Evolutionary conservation across 2,888 invertebrate species (phyloP), one percentile per base, ranked within the genome.

Genomic region (Auanema freiburgensis): DNA sequence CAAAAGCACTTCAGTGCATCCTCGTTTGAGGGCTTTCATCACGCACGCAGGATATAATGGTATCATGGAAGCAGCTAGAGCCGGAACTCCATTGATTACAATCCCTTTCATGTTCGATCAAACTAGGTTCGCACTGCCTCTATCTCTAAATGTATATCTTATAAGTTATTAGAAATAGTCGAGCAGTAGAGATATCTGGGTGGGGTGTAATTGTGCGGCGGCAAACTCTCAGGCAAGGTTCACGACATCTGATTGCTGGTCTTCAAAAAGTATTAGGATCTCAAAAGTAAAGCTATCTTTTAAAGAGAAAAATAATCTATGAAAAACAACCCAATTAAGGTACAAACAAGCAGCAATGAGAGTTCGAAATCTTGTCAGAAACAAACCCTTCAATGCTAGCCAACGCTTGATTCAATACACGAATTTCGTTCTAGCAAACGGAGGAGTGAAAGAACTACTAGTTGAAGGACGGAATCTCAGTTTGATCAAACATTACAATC

Each of bases 21-120:
- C 72, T 10, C 65, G 63, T 23, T 33, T 76, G 40, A 67, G 67
- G 43, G 25, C 67, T 10, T 79, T 79, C 69, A 76, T 79, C 44
- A 79, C 79, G 3, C 79, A 79, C 56, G 71, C 68, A 14, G 79
- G 79, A 0, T 80, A 79, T 54, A 80, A 80, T 57, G 74, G 76
- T 54, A 52, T 79, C n/a, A 64, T 79, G 65, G 79, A 79, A 63
- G 67, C 78, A 1, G 74, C 78, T 1, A 53, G 65, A 41, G 56
- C 63, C 14, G 79, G 77, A 43, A 65, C 73, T 42, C 79, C 79
- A 1, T 54, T 79, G 1, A 40, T 74, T 25, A 57, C 64, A 10
- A 66, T 74, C 14, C 72, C 72, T 10, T 69, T 76, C 53, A 74
- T 76, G 68, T 65, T 63, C 59, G 63, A 59, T 64, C 64, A 73